Percentiles rank a stretch among this genome's conserved stretches.
These are phyloP conservation scores for Ondatra zibethicus DNA, from an alignment of 2,113 vertebrate species.

Conservation along the genomic window DNA sequence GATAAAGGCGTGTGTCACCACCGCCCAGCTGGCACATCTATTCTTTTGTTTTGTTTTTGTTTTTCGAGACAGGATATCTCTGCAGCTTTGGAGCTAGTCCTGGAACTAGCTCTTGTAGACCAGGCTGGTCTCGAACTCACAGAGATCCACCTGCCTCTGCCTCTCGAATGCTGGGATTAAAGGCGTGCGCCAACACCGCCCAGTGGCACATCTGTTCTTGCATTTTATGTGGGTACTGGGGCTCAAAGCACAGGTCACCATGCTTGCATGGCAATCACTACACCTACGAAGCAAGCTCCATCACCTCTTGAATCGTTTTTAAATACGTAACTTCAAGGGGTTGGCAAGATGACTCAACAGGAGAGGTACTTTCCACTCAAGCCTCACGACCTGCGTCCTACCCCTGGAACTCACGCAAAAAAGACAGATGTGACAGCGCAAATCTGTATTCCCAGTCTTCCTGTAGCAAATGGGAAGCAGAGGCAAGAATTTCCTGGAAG, in stretches of 20 bases:
- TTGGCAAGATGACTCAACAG: neutral
- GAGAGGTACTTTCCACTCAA: neutral
- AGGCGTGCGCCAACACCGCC: no score
- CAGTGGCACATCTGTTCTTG: no score
- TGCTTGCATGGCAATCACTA: neutral
- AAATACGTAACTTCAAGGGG: neutral
- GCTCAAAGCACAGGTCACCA: neutral
- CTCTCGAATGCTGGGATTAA: no score
- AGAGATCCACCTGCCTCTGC: no score
- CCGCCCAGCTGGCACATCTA: no score
- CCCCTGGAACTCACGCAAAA: neutral
- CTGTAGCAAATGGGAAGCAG: neutral
- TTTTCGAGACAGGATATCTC: no score
- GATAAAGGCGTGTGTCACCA: no score
- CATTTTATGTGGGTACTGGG: neutral
- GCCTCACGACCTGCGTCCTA: neutral
- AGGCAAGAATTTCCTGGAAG: neutral
- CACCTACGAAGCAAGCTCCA: neutral
- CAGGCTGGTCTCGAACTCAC: no score
- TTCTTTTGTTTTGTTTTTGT: no score
- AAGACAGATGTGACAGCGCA: neutral
- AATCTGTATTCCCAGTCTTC: neutral
- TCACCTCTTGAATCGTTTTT: neutral
- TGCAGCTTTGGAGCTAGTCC: no score
- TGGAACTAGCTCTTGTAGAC: no score